Evolutionary conservation across 2,797 vertebrate species (phyloP).

Genomic region (Chelonia mydas): DNA sequence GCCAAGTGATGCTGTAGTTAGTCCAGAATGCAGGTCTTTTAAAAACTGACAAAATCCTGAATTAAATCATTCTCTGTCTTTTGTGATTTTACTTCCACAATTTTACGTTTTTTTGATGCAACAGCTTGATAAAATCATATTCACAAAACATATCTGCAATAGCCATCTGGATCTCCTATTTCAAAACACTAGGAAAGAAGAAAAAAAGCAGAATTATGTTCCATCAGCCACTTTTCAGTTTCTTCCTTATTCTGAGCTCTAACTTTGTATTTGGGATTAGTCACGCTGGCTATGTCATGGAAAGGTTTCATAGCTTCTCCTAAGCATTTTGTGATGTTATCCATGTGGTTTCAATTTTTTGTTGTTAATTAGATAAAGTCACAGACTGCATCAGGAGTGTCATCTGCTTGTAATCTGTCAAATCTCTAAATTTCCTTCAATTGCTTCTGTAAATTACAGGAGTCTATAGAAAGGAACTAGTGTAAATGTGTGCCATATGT

Average conservation of each 20-base stretch:
- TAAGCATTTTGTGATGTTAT: neutral
- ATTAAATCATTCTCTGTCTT: neutral
- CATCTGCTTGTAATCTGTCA: neutral
- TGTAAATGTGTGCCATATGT: neutral
- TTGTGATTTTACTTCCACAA: neutral
- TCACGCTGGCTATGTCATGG: fast-evolving
- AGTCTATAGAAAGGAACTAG: fast-evolving
- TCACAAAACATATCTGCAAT: neutral
- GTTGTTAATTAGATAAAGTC: neutral
- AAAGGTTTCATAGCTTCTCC: neutral
- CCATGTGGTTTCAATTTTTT: neutral
- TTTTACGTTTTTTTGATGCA: neutral
- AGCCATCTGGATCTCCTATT: neutral
- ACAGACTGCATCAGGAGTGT: neutral
- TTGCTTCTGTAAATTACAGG: neutral
- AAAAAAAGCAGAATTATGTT: neutral
- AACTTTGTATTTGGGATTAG: neutral
- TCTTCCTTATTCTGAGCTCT: neutral
- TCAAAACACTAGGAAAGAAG: neutral
- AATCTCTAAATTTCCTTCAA: neutral
- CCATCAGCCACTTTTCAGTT: neutral
- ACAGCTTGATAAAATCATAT: neutral
- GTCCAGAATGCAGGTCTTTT: neutral
- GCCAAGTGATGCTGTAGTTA: fast-evolving
- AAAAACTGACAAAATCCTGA: neutral